Conservation (phyloP, 2,797 vertebrate species). For the Carapus acus region DNA sequence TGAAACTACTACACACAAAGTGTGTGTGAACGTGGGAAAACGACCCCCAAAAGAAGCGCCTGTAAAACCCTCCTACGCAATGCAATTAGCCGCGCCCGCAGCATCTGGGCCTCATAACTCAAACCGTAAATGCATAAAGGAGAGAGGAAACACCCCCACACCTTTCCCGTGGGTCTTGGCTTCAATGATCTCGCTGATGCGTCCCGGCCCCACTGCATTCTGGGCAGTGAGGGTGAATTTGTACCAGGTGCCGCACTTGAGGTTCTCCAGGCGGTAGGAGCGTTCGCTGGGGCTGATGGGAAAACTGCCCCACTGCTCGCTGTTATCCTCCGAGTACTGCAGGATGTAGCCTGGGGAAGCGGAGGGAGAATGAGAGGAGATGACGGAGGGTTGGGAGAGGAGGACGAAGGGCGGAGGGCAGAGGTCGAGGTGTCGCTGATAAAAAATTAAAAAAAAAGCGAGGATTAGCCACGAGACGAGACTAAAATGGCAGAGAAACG, state of each 20-base stretch:
- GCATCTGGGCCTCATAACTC: background rate
- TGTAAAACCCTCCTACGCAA: constrained; percentile 8
- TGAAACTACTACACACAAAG: too few relatives aligned
- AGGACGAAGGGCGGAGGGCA: background rate
- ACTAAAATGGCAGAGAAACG: constrained; percentile 44
- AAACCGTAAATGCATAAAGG: background rate
- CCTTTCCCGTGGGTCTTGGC: constrained; percentile 98
- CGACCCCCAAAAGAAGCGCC: background rate
- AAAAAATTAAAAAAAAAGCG: too few relatives aligned
- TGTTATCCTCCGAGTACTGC: constrained; percentile 98
- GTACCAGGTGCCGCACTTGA: constrained; percentile 98
- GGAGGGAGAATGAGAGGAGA: background rate
- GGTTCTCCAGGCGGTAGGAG: constrained; percentile 89
- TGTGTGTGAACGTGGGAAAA: too few relatives aligned
- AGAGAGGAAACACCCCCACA: constrained; percentile 38
- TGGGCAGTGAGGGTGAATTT: constrained; percentile 97
- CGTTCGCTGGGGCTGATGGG: constrained; percentile 97
- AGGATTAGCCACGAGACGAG: constrained; percentile 33
- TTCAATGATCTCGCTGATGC: constrained; percentile 99
- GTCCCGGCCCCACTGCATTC: constrained; percentile 94
- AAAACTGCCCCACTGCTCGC: constrained; percentile 97
- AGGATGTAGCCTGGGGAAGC: constrained; percentile 86
- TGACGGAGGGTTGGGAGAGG: too few relatives aligned
- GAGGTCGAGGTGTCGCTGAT: too few relatives aligned
- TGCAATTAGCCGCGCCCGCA: background rate